phyloP scores from a whole-genome alignment of 2,797 vertebrate genomes.

The Melanotaenia pygmaea region DNA sequence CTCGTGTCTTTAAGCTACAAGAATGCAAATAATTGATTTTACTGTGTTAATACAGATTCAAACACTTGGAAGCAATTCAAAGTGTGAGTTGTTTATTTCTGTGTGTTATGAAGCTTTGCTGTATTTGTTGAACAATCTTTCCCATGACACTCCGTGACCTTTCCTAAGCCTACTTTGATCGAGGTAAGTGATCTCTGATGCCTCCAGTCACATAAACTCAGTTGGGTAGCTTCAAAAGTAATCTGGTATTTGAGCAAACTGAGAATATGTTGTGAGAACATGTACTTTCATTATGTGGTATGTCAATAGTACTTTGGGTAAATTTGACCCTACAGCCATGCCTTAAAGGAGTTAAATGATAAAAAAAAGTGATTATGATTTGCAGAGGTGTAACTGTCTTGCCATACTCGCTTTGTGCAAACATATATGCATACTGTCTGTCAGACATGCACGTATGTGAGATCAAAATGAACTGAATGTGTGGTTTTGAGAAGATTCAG shows the following conservation, averaged over 20 bases:
- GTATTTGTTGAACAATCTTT: slow-evolving; percentile 14
- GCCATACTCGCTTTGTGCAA: background rate
- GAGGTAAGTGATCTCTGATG: background rate
- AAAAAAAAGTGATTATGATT: slow-evolving; percentile 2
- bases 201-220: background rate
- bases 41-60: slow-evolving; percentile 4
- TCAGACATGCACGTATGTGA: background rate
- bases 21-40: slow-evolving; percentile 24
- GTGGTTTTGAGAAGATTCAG: background rate
- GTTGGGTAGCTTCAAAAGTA: background rate
- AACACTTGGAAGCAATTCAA: background rate
- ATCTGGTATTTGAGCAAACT: slow-evolving; percentile 8
- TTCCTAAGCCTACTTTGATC: background rate
- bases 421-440: background rate
- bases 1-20: slow-evolving; percentile 8
- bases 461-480: slow-evolving; percentile 4
- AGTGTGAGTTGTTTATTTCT: background rate
- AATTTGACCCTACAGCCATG: slow-evolving; percentile 29
- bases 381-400: slow-evolving; percentile 9
- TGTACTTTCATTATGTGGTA: slow-evolving; percentile 2
- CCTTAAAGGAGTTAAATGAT: slow-evolving; percentile 20
- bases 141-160: slow-evolving; percentile 3
- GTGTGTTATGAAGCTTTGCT: background rate
- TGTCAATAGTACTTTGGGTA: slow-evolving; percentile 28
- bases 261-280: background rate